phyloP scores from a whole-genome alignment of 2,888 invertebrate species.

The Digitonthophagus gazella region DNA sequence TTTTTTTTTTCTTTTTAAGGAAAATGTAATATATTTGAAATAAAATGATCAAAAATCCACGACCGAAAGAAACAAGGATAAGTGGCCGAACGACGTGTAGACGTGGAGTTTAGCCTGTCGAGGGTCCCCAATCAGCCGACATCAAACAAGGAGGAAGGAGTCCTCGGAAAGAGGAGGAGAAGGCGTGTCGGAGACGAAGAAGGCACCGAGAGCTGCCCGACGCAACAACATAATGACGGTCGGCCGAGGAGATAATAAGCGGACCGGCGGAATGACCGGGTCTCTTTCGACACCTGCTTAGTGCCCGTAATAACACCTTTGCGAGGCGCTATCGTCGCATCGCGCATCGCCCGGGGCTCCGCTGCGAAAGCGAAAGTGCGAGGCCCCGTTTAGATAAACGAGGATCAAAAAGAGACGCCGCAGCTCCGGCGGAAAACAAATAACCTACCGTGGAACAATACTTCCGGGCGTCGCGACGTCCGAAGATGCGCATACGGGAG shows the following conservation, averaged over 20 bases:
- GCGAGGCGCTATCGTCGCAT: slow-evolving; percentile 21
- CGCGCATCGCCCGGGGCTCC: slow-evolving; percentile 23
- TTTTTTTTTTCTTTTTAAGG: no score
- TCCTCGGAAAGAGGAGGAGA: background rate
- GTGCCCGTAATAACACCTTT: slow-evolving; percentile 51
- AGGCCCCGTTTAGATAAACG: no score
- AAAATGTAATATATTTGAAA: no score
- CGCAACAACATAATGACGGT: slow-evolving; percentile 47
- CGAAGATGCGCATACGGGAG: background rate
- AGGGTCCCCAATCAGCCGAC: background rate
- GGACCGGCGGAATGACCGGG: slow-evolving; percentile 40
- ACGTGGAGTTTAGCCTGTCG: background rate
- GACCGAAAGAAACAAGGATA: background rate
- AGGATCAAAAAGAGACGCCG: no score
- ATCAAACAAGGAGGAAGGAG: background rate
- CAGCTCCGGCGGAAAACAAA: no score
- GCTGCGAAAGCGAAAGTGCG: background rate
- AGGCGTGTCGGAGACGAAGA: background rate
- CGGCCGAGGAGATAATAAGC: slow-evolving; percentile 42
- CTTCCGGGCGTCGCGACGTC: background rate
- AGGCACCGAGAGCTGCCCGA: background rate
- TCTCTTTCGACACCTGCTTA: slow-evolving; percentile 53
- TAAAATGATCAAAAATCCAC: no score
- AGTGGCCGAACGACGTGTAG: background rate
- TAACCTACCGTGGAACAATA: background rate